A percentile compares a stretch with the other conserved stretches of the same genome.
Conservation (phyloP, 2,888 invertebrate species). For the Caenorhabditis imperialis region DNA sequence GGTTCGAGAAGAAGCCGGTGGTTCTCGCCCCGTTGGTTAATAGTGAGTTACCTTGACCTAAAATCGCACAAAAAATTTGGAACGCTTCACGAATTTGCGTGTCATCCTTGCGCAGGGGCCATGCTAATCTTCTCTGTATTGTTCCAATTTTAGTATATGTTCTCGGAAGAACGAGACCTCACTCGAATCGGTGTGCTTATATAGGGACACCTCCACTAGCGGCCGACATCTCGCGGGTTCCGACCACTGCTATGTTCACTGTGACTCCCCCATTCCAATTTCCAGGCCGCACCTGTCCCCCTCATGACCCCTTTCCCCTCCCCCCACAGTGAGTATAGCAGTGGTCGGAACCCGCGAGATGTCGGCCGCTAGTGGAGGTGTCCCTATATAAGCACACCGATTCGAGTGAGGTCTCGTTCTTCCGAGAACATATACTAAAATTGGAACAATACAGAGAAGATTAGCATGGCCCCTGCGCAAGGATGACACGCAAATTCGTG, state of each 20-base stretch:
- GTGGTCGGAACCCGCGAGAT: no score
- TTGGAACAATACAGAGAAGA: constrained; percentile 94
- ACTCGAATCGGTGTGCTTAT: no score
- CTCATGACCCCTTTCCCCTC: no score
- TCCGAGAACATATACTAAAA: constrained; percentile 81
- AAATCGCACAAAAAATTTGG: constrained; percentile 83
- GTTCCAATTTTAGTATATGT: constrained; percentile 85
- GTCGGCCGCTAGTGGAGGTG: no score
- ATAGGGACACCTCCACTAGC: no score
- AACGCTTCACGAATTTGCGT: constrained; percentile 93
- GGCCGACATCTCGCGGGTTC: no score
- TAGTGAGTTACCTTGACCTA: no score
- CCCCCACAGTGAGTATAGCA: no score
- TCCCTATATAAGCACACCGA: no score
- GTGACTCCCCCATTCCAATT: neutral
- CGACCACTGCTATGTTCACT: neutral
- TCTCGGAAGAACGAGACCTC: constrained; percentile 59
- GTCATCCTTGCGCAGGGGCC: constrained; percentile 93
- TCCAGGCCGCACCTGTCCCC: no score
- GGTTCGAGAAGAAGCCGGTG: constrained; percentile 41
- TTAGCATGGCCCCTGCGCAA: constrained; percentile 93
- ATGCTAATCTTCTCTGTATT: constrained; percentile 94
- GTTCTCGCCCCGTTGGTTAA: constrained; percentile 33
- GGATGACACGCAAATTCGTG: constrained; percentile 94
- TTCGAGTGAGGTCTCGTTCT: no score